Base-by-base conservation (phyloP, 2,113 vertebrate species). In the Nettapus auritus region DNA sequence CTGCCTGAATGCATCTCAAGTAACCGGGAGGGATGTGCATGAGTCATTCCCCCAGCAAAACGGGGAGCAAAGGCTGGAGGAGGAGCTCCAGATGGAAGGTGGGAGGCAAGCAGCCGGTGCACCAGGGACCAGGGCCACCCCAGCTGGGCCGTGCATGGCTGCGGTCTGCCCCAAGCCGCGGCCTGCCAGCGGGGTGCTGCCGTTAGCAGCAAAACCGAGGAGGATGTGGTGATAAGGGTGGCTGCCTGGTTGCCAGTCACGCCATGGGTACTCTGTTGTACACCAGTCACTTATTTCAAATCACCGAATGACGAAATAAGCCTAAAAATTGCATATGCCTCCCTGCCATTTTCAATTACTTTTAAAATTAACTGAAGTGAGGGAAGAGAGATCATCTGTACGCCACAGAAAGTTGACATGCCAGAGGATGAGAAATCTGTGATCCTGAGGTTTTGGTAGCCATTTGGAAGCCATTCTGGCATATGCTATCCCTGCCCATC, bases 51-150 rank as follows among this genome's bases (percentile, higher is more conserved):
- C 31, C 23, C 26, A 29, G 36, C 38, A 44, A 44, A 60, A 90
- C 42, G 6, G 77, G 81, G 83, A 90, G 86, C 86, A 34, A 48
- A 82, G 66, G 22, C 46, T 15, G 77, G 18, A 90, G 81, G 66
- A 94, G 83, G 62, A 94, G 83, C 42, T 89, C 92, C 93, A 92
- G 95, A 62, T 93, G 95, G 86, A 5, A 4, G 73, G 86, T 93
- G 74, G 94, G 91, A 93, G 81, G 80, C 9, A 34, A 44, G 81
- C 73, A 82, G 56, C 31, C 1, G 11, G 38, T 34, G n/a, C 48
- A 36, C 5, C 50, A 67, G 84, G 16, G 26, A 38, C 29, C 38
- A 66, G 48, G 44, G 88, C 56, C 57, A 64, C 76, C 82, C 74
- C 89, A 89, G 77, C 33, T 40, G 57, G 26, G 68, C 40, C 38